Evolutionary conservation across 2,113 vertebrate species (phyloP), one percentile per base, ranked within the genome.

Genomic region (Dasyurus viverrinus): DNA sequence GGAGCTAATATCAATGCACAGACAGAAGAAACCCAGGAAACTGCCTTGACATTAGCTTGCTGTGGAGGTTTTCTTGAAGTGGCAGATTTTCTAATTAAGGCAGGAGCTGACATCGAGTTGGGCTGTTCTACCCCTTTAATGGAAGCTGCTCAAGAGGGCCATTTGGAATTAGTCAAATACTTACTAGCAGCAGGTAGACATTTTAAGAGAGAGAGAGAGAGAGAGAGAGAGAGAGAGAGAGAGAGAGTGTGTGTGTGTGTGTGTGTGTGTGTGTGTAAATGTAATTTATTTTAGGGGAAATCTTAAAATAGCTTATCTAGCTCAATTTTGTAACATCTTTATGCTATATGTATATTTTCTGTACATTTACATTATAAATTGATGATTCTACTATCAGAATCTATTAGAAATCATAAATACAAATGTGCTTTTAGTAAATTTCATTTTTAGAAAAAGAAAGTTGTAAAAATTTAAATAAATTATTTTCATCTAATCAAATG

Each of bases 1-100:
- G 99, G 99, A 98, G 99, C 99, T 53, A 99, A 99, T 98, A 99
- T 99, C 98, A 99, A 99, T 60, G 99, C 99, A 93, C 99, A 99
- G 97, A 99, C 99, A 42, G 99, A 99, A 98, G 99, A 99, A 98
- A 99, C 99, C 0, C 99, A 99, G 97, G 99, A 99, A 98, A 99
- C 99, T 0, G 99, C 99, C 2, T 97, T 99, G 94, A 99, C 99
- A 92, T 98, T 99, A 97, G 99, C 99, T 47, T 99, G 99, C 98
- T 99, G 99, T 54, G 99, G 99, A 96, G 99, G 99, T 6, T 99
- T 99, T 97, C 96, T 99, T 98, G 99, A 99, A 98, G 99, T 99
- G 90, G 99, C 99, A 0, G 99, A 99, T 97, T 99, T 99, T 93
- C 99, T 99, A 23, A 99, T 99, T 97, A 99, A 99, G 98, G 99